Conservation (phyloP, 2,797 vertebrate genomes). For the Anabas testudineus region DNA sequence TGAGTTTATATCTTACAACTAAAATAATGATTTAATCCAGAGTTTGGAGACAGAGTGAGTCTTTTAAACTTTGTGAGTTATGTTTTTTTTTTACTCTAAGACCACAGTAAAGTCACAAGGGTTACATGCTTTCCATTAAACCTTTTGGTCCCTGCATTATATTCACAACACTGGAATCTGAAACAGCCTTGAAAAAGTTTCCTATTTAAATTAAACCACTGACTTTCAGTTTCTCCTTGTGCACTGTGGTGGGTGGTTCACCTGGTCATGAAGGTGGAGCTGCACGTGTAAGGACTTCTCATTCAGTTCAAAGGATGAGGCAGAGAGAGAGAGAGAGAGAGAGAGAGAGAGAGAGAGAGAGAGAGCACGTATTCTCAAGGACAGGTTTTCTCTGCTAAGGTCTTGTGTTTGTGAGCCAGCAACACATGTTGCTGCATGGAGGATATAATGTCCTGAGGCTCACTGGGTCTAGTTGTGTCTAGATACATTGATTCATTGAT, state of each 20-base stretch:
- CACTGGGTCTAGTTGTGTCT: conserved; percentile 6
- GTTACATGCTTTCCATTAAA: conserved; percentile 33
- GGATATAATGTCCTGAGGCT: neutral
- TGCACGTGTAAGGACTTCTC: conserved; percentile 8
- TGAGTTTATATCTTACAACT: neutral
- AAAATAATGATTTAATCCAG: neutral
- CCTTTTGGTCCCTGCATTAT: neutral
- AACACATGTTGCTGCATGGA: conserved; percentile 15
- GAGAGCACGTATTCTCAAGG: conserved; percentile 20
- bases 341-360: conserved; percentile 24
- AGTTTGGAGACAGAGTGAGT: neutral
- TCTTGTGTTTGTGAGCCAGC: conserved; percentile 44
- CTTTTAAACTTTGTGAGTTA: neutral
- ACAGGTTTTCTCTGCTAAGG: conserved; percentile 15
- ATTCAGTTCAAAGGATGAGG: conserved; percentile 38
- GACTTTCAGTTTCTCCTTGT: conserved; percentile 57
- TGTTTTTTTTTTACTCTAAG: neutral
- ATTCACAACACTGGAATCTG: conserved; percentile 5
- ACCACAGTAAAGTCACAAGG: neutral
- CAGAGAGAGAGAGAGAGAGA: conserved; percentile 11
- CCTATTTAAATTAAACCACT: neutral
- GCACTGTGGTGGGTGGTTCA: conserved; percentile 10
- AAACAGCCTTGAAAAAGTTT: conserved; percentile 2
- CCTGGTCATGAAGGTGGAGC: conserved; percentile 44
- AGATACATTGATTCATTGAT: neutral